Base-by-base conservation (phyloP, 1,140 invertebrate species). In the Zeugodacus cucurbitae region DNA sequence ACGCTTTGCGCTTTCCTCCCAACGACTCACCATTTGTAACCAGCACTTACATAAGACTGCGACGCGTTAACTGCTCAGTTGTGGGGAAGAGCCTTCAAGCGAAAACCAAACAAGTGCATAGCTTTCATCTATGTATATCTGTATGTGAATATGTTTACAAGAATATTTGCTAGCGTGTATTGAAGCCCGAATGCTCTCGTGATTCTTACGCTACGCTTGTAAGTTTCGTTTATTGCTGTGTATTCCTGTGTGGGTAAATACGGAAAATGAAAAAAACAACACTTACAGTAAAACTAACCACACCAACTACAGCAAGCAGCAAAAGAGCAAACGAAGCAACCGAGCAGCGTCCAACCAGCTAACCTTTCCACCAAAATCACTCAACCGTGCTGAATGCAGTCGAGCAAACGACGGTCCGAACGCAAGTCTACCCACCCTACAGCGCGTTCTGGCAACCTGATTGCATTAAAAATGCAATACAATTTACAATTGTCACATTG, bases 391-490 rank as follows among this genome's bases (percentile, higher is more conserved):
- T 2, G 44, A 8, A 8, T 54, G 37, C 41, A 48, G 37, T 82
- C 67, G 34, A 37, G 37, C 74, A 74, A 48, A n/a, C 32, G 70
- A 1, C 37, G 4, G 29, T 29, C 64, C 67, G 34, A 26, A 48
- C 22, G 41, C 26, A 82, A 82, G 22, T n/a, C 22, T n/a, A 54
- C 41, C 22, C 74, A 14, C 26, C 10, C 74, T n/a, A 10, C 11
- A 7, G 17, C 41, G 4, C 11, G 17, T 3, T 41, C 41, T 48
- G n/a, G 26, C 37, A 48, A 44, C 41, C 22, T 82, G 74, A 82
- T 82, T 82, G 74, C 74, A 82, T 82, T 82, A 48, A 82, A 82
- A 82, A 82, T 82, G 74, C 41, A 82, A 82, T 82, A 29, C 74
- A 82, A 82, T 82, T 82, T 82, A 82, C 41, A 22, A 29, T 82